Evolutionary conservation across 2,888 invertebrate species (phyloP).

Genomic region (Polyommatus icarus): DNA sequence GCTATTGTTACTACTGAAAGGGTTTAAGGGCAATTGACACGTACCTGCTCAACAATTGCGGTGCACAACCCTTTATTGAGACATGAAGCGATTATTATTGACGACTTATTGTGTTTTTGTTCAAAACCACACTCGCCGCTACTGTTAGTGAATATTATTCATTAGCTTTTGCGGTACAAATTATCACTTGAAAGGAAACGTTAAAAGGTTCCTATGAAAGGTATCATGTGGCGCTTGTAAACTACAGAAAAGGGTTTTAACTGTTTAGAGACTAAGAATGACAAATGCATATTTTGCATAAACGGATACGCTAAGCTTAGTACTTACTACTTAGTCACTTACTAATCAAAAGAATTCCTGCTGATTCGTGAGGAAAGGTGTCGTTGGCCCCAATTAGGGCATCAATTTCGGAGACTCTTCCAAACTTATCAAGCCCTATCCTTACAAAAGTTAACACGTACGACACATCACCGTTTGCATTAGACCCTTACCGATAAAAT

Average conservation of each 20-base stretch:
- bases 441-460: neutral
- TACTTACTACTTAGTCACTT: neutral
- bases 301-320: too few relatives aligned
- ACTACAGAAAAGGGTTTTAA: neutral
- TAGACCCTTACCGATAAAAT: neutral
- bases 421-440: neutral
- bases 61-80: conserved; percentile 16
- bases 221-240: neutral
- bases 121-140: conserved; percentile 6
- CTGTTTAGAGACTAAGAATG: neutral
- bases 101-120: conserved; percentile 8
- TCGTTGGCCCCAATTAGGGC: too few relatives aligned
- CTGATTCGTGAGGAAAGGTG: neutral
- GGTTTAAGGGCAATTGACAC: conserved; percentile 11
- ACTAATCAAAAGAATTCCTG: neutral
- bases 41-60: neutral
- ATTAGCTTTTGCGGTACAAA: conserved; percentile 4
- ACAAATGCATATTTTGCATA: neutral
- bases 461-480: neutral
- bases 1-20: neutral
- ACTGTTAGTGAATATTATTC: neutral
- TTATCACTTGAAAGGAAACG: conserved; percentile 1
- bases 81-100: neutral
- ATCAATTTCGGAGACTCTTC: neutral
- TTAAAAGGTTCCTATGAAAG: neutral